Evolutionary conservation across 2,113 vertebrate genomes (phyloP).

Genomic region (Anoura caudifer): DNA sequence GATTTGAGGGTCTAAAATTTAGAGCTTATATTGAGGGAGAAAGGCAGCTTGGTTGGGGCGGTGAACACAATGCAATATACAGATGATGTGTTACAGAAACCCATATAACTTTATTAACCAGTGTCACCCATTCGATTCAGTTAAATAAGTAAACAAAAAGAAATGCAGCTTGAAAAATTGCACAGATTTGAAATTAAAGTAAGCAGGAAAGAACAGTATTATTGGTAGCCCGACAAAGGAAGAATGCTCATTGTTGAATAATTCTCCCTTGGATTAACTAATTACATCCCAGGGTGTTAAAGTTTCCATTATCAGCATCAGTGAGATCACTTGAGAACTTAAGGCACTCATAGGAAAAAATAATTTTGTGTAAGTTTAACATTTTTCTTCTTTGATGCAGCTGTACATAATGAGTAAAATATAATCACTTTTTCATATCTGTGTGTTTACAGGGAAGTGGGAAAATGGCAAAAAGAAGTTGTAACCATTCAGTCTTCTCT

Average conservation of each 20-base stretch:
- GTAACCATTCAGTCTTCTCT: slow-evolving; percentile 82
- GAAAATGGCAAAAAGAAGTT: slow-evolving; percentile 86
- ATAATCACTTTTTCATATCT: neutral
- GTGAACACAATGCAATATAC: neutral
- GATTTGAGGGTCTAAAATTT: neutral
- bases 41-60: neutral
- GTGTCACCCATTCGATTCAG: neutral
- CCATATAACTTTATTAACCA: neutral
- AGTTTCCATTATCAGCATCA: neutral
- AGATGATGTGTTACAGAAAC: neutral
- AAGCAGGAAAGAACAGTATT: neutral
- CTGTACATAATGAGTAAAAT: neutral
- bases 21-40: neutral
- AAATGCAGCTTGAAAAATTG: neutral
- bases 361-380: neutral
- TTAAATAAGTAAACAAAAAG: neutral
- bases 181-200: neutral
- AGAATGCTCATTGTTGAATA: neutral
- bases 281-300: neutral
- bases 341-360: neutral
- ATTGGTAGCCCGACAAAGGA: neutral
- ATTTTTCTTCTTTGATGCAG: neutral
- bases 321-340: neutral
- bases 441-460: slow-evolving; percentile 81
- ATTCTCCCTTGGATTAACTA: neutral